Percentiles rank a stretch among this genome's conserved stretches.
These are phyloP conservation scores for Trachurus trachurus DNA, from an alignment of 2,797 vertebrate species.

Conservation along the genomic window DNA sequence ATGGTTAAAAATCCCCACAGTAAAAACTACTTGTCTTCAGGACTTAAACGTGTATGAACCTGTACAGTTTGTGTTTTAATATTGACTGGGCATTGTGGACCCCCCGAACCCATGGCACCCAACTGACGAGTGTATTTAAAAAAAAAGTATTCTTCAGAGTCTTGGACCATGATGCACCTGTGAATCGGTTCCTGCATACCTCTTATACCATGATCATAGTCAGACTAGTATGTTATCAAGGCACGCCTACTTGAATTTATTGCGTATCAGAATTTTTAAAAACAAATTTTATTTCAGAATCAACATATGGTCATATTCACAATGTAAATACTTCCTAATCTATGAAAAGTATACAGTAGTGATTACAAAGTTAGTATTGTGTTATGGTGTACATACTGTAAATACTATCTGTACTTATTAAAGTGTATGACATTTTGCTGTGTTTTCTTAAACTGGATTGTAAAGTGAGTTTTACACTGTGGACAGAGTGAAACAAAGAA, in stretches of 20 bases:
- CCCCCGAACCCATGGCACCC: constrained; percentile 37
- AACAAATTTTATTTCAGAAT: constrained; percentile 53
- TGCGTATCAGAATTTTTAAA: constrained; percentile 55
- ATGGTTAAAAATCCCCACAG: constrained; percentile 28
- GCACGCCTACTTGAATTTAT: constrained; percentile 78
- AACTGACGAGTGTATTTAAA: constrained; percentile 54
- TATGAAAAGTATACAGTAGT: constrained; percentile 77
- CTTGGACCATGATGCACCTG: constrained; percentile 70
- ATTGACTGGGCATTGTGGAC: constrained; percentile 56
- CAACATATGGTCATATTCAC: constrained; percentile 71
- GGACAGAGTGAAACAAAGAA: constrained; percentile 30
- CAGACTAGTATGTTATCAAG: constrained; percentile 75
- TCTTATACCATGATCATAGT: constrained; percentile 71
- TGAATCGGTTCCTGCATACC: constrained; percentile 72
- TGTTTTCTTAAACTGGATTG: constrained; percentile 80
- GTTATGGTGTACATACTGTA: constrained; percentile 85
- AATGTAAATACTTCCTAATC: constrained; percentile 77
- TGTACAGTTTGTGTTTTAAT: constrained; percentile 79
- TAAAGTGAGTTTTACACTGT: constrained; percentile 66
- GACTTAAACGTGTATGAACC: constrained; percentile 52
- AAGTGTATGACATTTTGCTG: constrained; percentile 83
- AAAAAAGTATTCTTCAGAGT: constrained; percentile 65
- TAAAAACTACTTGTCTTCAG: constrained; percentile 39
- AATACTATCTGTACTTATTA: constrained; percentile 85
- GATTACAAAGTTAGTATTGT: constrained; percentile 75